Conservation (phyloP, 2,113 vertebrate genomes). For the Chamaetylas fuelleborni region DNA sequence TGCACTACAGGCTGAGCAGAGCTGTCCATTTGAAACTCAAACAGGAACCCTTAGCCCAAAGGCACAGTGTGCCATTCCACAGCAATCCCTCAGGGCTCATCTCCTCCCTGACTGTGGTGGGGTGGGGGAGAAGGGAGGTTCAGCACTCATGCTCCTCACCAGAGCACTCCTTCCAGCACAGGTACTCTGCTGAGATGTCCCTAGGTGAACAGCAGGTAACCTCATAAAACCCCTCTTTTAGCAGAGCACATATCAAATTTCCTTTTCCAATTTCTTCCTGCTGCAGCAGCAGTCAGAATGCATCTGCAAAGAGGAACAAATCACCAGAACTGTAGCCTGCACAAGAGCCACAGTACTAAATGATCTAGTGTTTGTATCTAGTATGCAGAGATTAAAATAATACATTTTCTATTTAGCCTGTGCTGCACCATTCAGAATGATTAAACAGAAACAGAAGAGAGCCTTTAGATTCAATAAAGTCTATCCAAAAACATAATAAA, state of each 20-base stretch:
- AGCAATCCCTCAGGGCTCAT: not conserved
- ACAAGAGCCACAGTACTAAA: not conserved
- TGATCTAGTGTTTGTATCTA: not conserved
- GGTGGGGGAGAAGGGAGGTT: not conserved
- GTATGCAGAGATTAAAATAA: not conserved
- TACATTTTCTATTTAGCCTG: not conserved
- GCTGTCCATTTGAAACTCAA: not conserved
- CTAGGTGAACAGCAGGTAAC: constrained; percentile 32
- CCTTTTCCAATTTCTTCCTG: constrained; percentile 3
- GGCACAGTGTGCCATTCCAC: rapidly evolving
- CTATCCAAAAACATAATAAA: not conserved
- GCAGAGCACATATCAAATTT: not conserved
- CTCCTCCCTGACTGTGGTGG: rapidly evolving
- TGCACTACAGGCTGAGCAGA: not conserved
- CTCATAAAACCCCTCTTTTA: not conserved
- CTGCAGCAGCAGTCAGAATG: not conserved
- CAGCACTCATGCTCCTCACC: not conserved
- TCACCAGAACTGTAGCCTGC: not conserved
- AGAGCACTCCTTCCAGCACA: constrained; percentile 68
- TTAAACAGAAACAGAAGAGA: not conserved
- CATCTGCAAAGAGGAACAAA: not conserved
- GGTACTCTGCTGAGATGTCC: not conserved
- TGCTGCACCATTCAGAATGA: not conserved
- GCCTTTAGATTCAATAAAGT: not conserved
- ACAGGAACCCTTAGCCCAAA: not conserved